Evolutionary conservation across 2,888 invertebrate species (phyloP).

Genomic region (Limnephilus auricula): DNA sequence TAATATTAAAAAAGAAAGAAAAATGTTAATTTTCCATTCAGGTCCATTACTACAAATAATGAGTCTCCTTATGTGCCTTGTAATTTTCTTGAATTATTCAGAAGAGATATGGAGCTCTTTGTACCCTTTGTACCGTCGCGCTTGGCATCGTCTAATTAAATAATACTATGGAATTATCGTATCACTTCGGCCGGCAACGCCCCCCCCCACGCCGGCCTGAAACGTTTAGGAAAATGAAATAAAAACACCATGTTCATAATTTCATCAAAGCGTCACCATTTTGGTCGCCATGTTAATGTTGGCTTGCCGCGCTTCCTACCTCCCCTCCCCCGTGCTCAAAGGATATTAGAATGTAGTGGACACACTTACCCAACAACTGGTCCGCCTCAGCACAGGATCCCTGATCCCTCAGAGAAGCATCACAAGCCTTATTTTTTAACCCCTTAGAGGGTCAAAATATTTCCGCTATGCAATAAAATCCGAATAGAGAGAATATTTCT

Average conservation of each 20-base stretch:
- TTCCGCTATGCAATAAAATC: no score
- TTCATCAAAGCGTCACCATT: constrained; percentile 19
- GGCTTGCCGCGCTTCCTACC: neutral
- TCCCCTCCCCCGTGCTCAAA: neutral
- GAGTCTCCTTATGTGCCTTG: neutral
- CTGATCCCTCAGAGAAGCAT: no score
- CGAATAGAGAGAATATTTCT: no score
- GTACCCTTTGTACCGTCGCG: neutral
- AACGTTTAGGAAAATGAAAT: constrained; percentile 2
- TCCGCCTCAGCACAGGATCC: no score
- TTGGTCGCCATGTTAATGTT: constrained; percentile 5
- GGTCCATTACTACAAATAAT: neutral
- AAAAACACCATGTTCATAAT: constrained; percentile 15
- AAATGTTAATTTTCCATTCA: neutral
- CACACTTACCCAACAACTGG: neutral
- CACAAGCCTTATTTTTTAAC: no score
- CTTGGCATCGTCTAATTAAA: neutral
- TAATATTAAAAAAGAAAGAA: no score
- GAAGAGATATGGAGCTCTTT: neutral
- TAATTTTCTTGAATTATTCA: neutral
- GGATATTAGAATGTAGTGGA: neutral
- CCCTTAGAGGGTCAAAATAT: no score
- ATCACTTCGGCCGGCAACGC: neutral
- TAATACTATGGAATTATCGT: neutral
- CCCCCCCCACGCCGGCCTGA: neutral